These are phyloP conservation scores for Chionodraco myersi DNA, from an alignment of 2,113 vertebrate genomes.

Conservation along the genomic window DNA sequence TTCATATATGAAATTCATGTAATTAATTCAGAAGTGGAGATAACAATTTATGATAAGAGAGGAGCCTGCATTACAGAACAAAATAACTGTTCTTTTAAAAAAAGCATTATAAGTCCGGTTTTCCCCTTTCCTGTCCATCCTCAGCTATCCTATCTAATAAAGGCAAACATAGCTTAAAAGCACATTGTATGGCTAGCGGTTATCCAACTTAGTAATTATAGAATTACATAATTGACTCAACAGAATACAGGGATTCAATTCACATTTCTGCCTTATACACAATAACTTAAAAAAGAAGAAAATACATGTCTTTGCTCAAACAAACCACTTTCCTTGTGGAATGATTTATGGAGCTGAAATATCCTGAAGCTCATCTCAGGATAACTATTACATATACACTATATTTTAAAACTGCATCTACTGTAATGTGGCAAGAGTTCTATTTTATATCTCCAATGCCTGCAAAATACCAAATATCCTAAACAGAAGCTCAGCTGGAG, in stretches of 20 bases:
- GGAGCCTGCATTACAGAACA: not conserved
- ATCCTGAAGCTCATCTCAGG: constrained; percentile 18
- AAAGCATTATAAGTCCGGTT: too few relatives aligned
- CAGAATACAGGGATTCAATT: constrained; percentile 39
- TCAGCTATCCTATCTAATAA: too few relatives aligned
- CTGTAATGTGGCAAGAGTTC: constrained; percentile 7
- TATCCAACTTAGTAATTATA: not conserved
- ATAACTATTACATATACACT: constrained; percentile 43
- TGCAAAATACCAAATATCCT: constrained; percentile 13
- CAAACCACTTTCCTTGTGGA: constrained; percentile 43
- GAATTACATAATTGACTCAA: not conserved
- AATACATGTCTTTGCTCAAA: constrained; percentile 28
- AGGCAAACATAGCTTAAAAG: too few relatives aligned
- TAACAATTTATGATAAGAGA: constrained; percentile 8
- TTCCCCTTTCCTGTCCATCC: too few relatives aligned
- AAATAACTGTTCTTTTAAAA: constrained; percentile 5
- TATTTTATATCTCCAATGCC: constrained; percentile 22
- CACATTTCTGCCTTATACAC: not conserved
- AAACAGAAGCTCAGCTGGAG: constrained; percentile 7
- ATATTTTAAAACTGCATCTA: constrained; percentile 9
- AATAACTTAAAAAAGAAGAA: constrained; percentile 14
- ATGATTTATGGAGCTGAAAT: constrained; percentile 19
- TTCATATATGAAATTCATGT: not conserved
- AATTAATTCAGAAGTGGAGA: constrained; percentile 22
- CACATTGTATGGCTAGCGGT: not conserved